These are phyloP conservation scores for Chionodraco myersi DNA, from an alignment of 2,113 vertebrate genomes.

Conservation along the genomic window DNA sequence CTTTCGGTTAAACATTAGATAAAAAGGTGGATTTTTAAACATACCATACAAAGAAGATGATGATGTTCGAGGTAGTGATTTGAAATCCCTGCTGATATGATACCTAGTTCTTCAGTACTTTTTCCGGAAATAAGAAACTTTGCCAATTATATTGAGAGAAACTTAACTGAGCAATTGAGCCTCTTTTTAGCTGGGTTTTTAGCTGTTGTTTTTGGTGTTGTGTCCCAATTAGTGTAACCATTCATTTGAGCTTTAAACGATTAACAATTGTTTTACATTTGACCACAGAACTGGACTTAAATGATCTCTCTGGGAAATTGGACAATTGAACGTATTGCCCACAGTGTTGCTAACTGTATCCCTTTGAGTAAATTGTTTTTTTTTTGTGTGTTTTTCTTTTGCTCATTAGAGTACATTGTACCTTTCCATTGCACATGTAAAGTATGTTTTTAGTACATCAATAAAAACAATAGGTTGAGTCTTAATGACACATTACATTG, in stretches of 20 bases:
- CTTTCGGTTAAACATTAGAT: neutral
- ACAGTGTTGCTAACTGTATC: neutral
- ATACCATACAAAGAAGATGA: neutral
- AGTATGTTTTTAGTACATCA: slow-evolving; percentile 7
- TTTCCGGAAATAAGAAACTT: neutral
- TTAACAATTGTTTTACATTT: no score
- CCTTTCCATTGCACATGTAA: slow-evolving; percentile 42
- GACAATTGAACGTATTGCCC: neutral
- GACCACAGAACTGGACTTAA: neutral
- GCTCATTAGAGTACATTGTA: neutral
- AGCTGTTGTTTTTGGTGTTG: neutral
- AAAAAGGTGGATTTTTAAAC: neutral
- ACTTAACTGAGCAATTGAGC: neutral
- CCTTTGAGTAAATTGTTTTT: neutral
- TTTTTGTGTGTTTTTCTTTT: no score
- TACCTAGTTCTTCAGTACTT: neutral
- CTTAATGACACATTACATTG: slow-evolving; percentile 1
- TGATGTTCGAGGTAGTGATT: neutral
- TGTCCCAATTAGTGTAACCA: neutral
- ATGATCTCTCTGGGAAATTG: neutral
- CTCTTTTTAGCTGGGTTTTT: neutral
- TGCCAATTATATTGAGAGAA: neutral
- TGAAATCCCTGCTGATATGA: neutral
- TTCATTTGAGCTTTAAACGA: no score
- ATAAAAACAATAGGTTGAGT: neutral